Conservation (phyloP, 2,797 vertebrate species). For the Staurois parvus region DNA sequence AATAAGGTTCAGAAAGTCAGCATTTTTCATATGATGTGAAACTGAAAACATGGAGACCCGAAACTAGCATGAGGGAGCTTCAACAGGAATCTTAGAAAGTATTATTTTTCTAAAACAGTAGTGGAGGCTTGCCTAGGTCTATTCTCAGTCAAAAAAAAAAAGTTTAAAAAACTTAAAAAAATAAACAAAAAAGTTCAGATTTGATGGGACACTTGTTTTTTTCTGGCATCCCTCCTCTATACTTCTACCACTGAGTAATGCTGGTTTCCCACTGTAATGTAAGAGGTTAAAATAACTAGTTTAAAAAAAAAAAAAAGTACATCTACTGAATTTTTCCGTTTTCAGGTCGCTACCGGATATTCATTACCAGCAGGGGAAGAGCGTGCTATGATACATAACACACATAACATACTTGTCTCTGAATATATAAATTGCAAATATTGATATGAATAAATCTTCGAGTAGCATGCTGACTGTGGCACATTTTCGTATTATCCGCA, state of each 20-base stretch:
- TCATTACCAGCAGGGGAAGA: slow-evolving; percentile 59
- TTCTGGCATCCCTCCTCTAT: background rate
- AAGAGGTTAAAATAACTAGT: background rate
- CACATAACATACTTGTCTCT: slow-evolving; percentile 91
- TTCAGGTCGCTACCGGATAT: slow-evolving; percentile 24
- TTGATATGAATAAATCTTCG: slow-evolving; percentile 96
- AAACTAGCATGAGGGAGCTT: background rate
- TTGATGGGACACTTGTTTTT: background rate
- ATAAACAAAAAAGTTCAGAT: too few relatives aligned
- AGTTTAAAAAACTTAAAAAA: too few relatives aligned
- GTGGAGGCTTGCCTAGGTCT: background rate
- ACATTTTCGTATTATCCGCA: slow-evolving; percentile 82
- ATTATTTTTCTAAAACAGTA: background rate
- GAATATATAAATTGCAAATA: slow-evolving; percentile 94
- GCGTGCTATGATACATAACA: slow-evolving; percentile 82
- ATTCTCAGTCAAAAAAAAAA: too few relatives aligned
- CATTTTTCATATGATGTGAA: too few relatives aligned
- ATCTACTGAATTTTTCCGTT: background rate
- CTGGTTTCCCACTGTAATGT: background rate
- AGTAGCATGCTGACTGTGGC: slow-evolving; percentile 88
- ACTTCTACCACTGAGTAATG: background rate
- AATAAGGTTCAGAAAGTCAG: too few relatives aligned
- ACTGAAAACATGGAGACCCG: too few relatives aligned
- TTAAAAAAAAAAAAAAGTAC: background rate
- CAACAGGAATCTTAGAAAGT: background rate